phyloP scores from a whole-genome alignment of 1,140 invertebrate genomes.

The Hyposmocoma kahamanoa region DNA sequence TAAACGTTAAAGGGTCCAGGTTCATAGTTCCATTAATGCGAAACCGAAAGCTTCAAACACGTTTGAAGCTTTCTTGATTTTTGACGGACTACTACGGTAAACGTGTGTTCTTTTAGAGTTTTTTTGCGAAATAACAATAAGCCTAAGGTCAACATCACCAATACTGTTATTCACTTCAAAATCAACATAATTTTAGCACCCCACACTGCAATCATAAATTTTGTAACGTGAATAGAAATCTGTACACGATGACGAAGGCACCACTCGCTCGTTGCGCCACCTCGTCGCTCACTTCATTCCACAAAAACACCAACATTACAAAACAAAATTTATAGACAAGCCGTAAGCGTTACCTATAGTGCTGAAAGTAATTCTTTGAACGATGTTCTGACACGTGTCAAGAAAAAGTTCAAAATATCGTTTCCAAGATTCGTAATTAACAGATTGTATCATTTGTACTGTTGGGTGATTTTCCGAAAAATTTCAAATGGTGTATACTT shows the following conservation, averaged over 20 bases:
- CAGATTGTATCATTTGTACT: no score
- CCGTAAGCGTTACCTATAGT: no score
- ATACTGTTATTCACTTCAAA: slow-evolving; percentile 57
- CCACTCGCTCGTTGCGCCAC: not conserved
- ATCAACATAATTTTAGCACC: slow-evolving; percentile 54
- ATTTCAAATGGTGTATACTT: no score
- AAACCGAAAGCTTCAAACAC: slow-evolving; percentile 78
- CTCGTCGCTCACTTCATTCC: not conserved
- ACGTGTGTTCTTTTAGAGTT: slow-evolving; percentile 55
- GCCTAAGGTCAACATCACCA: slow-evolving; percentile 68
- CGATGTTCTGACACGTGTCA: no score
- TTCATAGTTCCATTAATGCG: slow-evolving; percentile 97
- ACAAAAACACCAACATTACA: not conserved
- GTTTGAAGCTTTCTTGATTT: slow-evolving; percentile 84
- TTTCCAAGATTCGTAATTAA: no score
- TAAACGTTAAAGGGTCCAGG: slow-evolving; percentile 97
- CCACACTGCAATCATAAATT: slow-evolving; percentile 27
- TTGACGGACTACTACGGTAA: slow-evolving; percentile 55
- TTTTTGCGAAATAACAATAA: slow-evolving; percentile 59
- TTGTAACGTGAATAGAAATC: slow-evolving; percentile 21
- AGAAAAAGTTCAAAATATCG: no score
- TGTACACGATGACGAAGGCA: slow-evolving; percentile 51
- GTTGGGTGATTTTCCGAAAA: no score
- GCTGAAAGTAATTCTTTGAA: no score
- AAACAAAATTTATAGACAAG: no score